A percentile compares a stretch with the other conserved stretches of the same genome.
These are phyloP conservation scores for Anabacerthia variegaticeps DNA, from an alignment of 2,797 vertebrate species.

Conservation along the genomic window DNA sequence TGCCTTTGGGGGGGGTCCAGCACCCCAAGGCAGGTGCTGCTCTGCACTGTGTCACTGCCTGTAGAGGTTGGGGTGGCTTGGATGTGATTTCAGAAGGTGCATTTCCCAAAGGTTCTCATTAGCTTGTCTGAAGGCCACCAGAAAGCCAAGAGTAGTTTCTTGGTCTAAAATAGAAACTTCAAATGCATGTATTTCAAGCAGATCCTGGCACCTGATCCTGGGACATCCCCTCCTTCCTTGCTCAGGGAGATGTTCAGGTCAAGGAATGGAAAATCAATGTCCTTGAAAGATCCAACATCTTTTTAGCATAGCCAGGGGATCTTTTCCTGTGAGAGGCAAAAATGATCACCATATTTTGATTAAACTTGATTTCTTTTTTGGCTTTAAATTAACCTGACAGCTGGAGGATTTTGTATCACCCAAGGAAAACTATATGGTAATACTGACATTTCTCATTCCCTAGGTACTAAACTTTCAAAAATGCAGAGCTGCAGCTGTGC, in stretches of 20 bases:
- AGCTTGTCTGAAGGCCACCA: background rate
- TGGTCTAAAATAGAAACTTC: background rate
- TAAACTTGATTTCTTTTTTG: background rate
- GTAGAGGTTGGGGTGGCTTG: accelerated
- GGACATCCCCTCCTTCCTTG: background rate
- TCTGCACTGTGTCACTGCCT: background rate
- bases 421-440: constrained; percentile 1
- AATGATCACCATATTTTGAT: background rate
- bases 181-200: background rate
- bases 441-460: constrained; percentile 7
- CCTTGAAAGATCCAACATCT: background rate
- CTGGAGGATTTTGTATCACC: background rate
- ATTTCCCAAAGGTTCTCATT: background rate
- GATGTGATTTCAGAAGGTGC: background rate
- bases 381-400: constrained; percentile 15
- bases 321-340: background rate
- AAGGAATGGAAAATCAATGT: background rate
- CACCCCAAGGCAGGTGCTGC: background rate
- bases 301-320: background rate
- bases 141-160: background rate
- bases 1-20: background rate
- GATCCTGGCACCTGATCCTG: background rate
- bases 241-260: background rate
- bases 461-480: background rate
- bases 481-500: background rate